A percentile compares a stretch with the other conserved stretches of the same genome.
These are phyloP conservation scores for Drosophila takahashii DNA, from an alignment of 1,140 invertebrate genomes.

Conservation along the genomic window DNA sequence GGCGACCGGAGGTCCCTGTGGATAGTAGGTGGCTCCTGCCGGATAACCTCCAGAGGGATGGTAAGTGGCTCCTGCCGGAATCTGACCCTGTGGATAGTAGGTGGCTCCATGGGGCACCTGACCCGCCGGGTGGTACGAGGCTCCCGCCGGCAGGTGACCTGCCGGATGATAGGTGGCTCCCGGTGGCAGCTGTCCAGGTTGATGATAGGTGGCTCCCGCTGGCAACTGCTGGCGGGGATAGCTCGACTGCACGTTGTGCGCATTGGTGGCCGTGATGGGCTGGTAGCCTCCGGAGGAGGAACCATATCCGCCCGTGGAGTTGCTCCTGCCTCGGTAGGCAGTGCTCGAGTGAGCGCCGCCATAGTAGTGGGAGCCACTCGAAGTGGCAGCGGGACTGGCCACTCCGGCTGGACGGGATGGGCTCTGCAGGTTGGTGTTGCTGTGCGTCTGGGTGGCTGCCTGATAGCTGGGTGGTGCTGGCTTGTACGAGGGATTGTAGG, in stretches of 20 bases:
- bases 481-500: constrained; percentile 71
- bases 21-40: constrained; percentile 67
- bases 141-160: constrained; percentile 47
- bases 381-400: constrained; percentile 4
- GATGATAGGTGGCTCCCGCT: constrained; percentile 69
- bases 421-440: constrained; percentile 34
- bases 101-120: constrained; percentile 52
- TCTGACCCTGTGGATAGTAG: constrained; percentile 57
- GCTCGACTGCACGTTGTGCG: constrained; percentile 69
- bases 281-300: constrained; percentile 49
- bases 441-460: constrained; percentile 52
- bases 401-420: constrained; percentile 17
- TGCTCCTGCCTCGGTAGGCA: constrained; percentile 58
- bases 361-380: constrained; percentile 31
- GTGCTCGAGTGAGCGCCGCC: constrained; percentile 36
- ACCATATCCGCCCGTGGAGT: constrained; percentile 62
- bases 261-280: constrained; percentile 68
- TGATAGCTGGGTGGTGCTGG: constrained; percentile 59
- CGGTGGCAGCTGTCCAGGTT: constrained; percentile 54
- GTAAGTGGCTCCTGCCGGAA: constrained; percentile 58
- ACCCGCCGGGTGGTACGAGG: constrained; percentile 62
- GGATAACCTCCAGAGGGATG: constrained; percentile 65
- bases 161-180: constrained; percentile 69
- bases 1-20: constrained; percentile 54
- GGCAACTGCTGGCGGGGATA: constrained; percentile 71